phyloP scores from a whole-genome alignment of 2,113 vertebrate genomes.

The Hylia prasina region DNA sequence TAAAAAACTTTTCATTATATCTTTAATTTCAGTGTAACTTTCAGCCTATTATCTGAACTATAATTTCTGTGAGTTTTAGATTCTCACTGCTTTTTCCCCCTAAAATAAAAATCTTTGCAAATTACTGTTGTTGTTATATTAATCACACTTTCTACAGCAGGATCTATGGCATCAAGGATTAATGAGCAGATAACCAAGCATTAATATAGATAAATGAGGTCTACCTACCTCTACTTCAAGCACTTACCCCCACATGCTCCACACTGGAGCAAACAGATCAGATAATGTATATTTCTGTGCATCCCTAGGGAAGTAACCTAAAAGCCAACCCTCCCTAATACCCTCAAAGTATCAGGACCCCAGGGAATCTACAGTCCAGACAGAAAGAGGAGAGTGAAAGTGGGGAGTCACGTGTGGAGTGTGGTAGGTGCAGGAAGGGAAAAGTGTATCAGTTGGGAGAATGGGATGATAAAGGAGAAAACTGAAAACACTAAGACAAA shows the following conservation, averaged over 20 bases:
- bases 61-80: background rate
- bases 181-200: conserved; percentile 14
- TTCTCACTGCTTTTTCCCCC: background rate
- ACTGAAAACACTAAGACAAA: background rate
- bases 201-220: conserved; percentile 43
- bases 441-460: background rate
- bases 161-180: background rate
- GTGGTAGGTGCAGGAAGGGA: background rate
- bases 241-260: background rate
- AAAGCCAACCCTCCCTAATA: background rate
- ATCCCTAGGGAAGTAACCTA: background rate
- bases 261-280: background rate
- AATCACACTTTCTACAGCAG: conserved; percentile 23
- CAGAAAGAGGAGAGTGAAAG: background rate
- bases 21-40: background rate
- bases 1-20: background rate
- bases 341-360: background rate
- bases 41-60: background rate
- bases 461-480: background rate
- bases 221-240: background rate
- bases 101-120: conserved; percentile 27
- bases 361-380: background rate
- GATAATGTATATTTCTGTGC: background rate
- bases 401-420: background rate
- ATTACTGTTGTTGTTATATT: conserved; percentile 16